Conservation (phyloP, 1,140 invertebrate genomes). For the Eurosta solidaginis region DNA sequence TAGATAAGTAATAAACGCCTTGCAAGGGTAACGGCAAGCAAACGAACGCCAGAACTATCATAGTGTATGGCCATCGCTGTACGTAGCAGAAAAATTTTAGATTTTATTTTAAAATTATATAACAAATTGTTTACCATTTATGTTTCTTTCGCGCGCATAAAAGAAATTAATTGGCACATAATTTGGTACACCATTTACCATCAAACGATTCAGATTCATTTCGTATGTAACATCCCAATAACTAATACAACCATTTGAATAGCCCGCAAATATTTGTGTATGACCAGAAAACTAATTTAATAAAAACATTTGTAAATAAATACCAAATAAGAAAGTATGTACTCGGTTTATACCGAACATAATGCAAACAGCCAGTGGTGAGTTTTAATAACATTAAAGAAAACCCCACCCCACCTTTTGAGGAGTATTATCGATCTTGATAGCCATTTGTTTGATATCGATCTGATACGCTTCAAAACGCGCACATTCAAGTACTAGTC, state of each 20-base stretch:
- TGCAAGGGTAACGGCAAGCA: constrained; percentile 41
- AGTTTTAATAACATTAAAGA: too few species aligned
- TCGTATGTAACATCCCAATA: constrained; percentile 46
- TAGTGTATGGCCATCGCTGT: constrained; percentile 50
- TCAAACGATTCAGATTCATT: constrained; percentile 34
- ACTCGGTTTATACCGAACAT: too few species aligned
- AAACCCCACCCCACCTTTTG: too few species aligned
- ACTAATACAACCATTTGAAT: constrained; percentile 44
- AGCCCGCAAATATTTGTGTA: constrained; percentile 44
- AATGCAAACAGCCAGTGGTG: too few species aligned
- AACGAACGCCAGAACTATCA: constrained; percentile 44
- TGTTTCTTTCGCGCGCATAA: constrained; percentile 44
- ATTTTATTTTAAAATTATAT: neutral
- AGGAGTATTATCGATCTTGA: too few species aligned
- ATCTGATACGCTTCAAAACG: too few species aligned
- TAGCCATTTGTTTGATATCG: too few species aligned
- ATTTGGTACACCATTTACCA: constrained; percentile 32
- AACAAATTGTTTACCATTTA: constrained; percentile 41
- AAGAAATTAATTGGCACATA: constrained; percentile 43
- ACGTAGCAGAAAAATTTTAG: neutral
- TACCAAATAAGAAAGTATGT: neutral
- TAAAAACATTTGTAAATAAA: neutral
- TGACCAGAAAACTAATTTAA: constrained; percentile 45
- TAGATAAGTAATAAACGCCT: constrained; percentile 43
- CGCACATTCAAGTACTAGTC: too few species aligned